Evolutionary conservation across 2,113 vertebrate genomes (phyloP), one percentile per base, ranked within the genome.

Genomic region (Takifugu flavidus): DNA sequence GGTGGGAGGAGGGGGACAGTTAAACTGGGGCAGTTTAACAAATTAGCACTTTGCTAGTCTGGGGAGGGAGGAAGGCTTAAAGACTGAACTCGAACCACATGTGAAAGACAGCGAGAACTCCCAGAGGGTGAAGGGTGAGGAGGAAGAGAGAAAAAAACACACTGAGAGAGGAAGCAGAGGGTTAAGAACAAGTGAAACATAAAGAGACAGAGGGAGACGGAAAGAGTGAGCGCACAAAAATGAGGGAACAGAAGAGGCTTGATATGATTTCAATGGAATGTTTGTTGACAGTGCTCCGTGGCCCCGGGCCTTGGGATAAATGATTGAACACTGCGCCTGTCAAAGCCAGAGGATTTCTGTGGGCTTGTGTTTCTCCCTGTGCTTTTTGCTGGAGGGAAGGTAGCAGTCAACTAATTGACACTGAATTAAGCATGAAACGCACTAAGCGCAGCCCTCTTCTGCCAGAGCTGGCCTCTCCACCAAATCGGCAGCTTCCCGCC

Each of bases 351-450:
- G 91, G 92, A 93, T 93, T 91, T 92, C 93, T 92, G 94, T 95
- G 93, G 93, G 94, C 93, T 95, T 93, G 92, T 93, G 90, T 93
- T 91, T 87, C 85, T 87, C 86, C 87, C 90, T 73, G 87, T 89
- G 83, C 91, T 91, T 94, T 77, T 94, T 83, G 94, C 95, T 95
- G 86, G 91, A 96, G 95, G 94, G 94, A 95, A 95, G 93, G 93
- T 94, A 95, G 92, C 94, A 94, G 94, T 95, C 93, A 92, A 90
- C 94, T 97, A 98, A 99, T 98, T 98, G 94, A 98, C 94, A 95
- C 92, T 94, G 95, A 98, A 99, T 97, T 97, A 97, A 97, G 92
- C 94, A 95, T 96, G 93, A 97, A 98, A 98, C 91, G 89, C 92
- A 94, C 91, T 88, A 91, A 92, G 92, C 92, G 84, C 92, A 91